Conservation (phyloP, 1,140 invertebrate genomes). For the Venturia canescens region DNA sequence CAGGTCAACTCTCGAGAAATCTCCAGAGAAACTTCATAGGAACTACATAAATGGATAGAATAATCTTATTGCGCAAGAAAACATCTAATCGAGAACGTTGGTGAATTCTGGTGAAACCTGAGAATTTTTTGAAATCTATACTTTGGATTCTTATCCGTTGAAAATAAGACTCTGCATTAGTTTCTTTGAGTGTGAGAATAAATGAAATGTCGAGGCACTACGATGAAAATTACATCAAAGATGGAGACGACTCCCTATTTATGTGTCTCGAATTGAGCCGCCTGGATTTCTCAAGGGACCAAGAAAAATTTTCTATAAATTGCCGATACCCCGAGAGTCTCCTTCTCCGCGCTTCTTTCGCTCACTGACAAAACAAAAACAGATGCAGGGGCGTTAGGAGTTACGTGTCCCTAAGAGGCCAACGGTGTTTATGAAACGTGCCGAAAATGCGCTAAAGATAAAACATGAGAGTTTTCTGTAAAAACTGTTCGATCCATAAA, state of each 20-base stretch:
- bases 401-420: conserved; percentile 51
- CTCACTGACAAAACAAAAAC: conserved; percentile 34
- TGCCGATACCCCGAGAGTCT: conserved; percentile 49
- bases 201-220: not conserved
- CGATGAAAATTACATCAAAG: not conserved
- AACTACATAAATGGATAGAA: no score
- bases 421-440: conserved; percentile 69
- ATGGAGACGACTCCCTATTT: not conserved
- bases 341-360: not conserved
- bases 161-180: no score
- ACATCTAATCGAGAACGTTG: no score
- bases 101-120: no score
- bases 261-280: not conserved
- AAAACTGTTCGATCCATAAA: conserved; percentile 24
- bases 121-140: no score
- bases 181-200: not conserved
- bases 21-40: no score
- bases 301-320: conserved; percentile 51
- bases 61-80: no score
- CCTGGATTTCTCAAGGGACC: conserved; percentile 30
- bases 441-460: conserved; percentile 59
- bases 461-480: conserved; percentile 43
- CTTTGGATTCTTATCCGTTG: no score
- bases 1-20: no score
- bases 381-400: conserved; percentile 43